Base-by-base conservation (phyloP, 2,888 invertebrate genomes). In the Ceramica pisi region DNA sequence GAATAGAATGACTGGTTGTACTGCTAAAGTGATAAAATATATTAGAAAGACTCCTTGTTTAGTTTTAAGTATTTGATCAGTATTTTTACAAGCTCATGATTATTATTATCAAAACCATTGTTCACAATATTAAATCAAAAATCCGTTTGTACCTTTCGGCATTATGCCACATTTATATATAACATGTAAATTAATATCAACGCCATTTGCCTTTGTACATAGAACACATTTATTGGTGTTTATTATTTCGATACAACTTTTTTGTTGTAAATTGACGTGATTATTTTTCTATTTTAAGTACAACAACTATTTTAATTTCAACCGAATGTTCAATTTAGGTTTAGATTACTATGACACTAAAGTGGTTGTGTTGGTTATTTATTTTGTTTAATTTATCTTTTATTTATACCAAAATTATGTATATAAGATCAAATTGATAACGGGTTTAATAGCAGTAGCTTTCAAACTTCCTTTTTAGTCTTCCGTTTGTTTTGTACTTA, bases 311-410 rank as follows among this genome's bases (percentile, higher is more conserved):
- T 88, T 90, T 89, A 86, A 89, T 86, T 89, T 89, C 86, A 85
- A 87, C 86, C 67, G 83, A 86, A 87, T 89, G 85, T 91, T 91
- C 90, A 91, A 91, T 89, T 86, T 91, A 91, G 88, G 75, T 86
- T 91, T 92, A 92, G 90, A 83, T 88, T 74, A 88, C 88, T 90
- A 89, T 92, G 88, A 91, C 90, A 90, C 90, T 91, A 89, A 92
- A 90, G 90, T 89, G 95, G 94, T 95, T 95, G 95, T 95, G 95
- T 95, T 94, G 92, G 90, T 94, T 94, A 95, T 95, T 95, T 95
- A 94, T 95, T 94, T 95, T 92, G 88, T 93, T 92, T 94, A 92
- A 93, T 93, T 95, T 93, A 94, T 93, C 86, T 91, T 92, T 93
- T 94, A 94, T 94, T 94, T 94, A 94, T 94, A 93, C 91, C 90